A percentile compares a stretch with the other conserved stretches of the same genome.
phyloP scores from a whole-genome alignment of 2,888 invertebrate species.

The Cryptocephalus primarius region DNA sequence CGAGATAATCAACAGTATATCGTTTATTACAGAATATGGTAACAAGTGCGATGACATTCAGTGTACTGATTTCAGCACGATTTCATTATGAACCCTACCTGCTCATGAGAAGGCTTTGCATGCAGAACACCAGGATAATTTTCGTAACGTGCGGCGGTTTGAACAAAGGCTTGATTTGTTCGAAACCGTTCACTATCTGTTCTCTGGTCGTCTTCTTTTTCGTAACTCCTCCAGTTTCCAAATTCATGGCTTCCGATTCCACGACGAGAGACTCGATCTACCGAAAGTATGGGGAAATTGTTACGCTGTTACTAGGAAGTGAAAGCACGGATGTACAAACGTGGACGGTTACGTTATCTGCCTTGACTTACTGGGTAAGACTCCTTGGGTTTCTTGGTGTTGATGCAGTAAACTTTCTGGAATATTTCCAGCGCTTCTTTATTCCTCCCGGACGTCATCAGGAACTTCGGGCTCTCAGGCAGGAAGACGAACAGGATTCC shows the following conservation, averaged over 20 bases:
- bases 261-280: too few relatives aligned
- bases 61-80: too few relatives aligned
- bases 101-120: slow-evolving; percentile 55
- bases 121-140: slow-evolving; percentile 50
- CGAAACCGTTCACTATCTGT: slow-evolving; percentile 36
- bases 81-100: slow-evolving; percentile 39
- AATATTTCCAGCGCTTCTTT: slow-evolving; percentile 54
- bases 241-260: too few relatives aligned
- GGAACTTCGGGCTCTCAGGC: slow-evolving; percentile 70
- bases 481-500: slow-evolving; percentile 47
- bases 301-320: too few relatives aligned
- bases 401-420: slow-evolving; percentile 49
- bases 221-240: too few relatives aligned
- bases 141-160: slow-evolving; percentile 48
- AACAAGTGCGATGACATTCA: too few relatives aligned
- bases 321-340: too few relatives aligned
- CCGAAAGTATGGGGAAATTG: too few relatives aligned
- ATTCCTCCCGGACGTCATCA: slow-evolving; percentile 56
- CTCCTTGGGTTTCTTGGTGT: slow-evolving; percentile 33
- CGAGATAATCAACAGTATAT: too few relatives aligned
- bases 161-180: slow-evolving; percentile 56
- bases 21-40: too few relatives aligned
- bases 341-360: too few relatives aligned
- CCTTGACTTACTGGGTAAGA: not conserved
- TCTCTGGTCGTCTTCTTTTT: too few relatives aligned